A percentile compares a stretch with the other conserved stretches of the same genome.
phyloP scores from a whole-genome alignment of 2,113 vertebrate species.

The Actenoides hombroni region DNA sequence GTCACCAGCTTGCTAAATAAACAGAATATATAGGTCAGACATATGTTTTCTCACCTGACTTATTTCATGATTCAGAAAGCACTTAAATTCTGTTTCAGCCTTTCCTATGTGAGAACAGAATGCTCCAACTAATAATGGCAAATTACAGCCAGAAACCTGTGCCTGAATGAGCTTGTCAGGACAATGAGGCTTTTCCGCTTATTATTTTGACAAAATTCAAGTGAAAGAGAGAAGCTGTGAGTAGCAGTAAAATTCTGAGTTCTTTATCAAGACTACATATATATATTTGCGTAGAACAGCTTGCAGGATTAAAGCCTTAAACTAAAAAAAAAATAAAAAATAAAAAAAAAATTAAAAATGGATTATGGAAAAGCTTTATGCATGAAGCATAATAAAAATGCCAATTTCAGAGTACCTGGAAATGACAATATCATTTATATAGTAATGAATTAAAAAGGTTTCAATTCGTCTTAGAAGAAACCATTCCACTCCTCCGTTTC shows the following conservation, averaged over 20 bases:
- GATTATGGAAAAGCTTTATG: not conserved
- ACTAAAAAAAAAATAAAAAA: not conserved
- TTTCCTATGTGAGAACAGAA: constrained; percentile 18
- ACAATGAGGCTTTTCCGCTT: not conserved
- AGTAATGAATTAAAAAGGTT: not conserved
- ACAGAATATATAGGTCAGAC: not conserved
- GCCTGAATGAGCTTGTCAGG: constrained; percentile 11
- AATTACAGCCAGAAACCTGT: constrained; percentile 18
- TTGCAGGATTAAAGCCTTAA: not conserved
- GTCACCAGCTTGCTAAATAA: not conserved
- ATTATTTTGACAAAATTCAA: constrained; percentile 56
- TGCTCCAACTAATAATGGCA: constrained; percentile 23
- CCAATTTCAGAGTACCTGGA: not conserved
- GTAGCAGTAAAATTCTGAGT: not conserved
- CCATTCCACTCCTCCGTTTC: accelerated
- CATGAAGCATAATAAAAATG: not conserved
- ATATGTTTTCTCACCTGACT: not conserved
- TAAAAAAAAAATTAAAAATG: not conserved
- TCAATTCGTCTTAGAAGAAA: not conserved
- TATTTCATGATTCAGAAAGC: not conserved
- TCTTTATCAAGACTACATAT: not conserved
- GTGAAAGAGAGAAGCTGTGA: constrained; percentile 23
- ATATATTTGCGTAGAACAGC: not conserved
- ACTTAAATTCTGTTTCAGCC: not conserved
- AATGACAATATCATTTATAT: not conserved